Percentiles rank a stretch among this genome's conserved stretches.
Conservation (phyloP, 2,888 invertebrate genomes). For the Luperina nickerlii region DNA sequence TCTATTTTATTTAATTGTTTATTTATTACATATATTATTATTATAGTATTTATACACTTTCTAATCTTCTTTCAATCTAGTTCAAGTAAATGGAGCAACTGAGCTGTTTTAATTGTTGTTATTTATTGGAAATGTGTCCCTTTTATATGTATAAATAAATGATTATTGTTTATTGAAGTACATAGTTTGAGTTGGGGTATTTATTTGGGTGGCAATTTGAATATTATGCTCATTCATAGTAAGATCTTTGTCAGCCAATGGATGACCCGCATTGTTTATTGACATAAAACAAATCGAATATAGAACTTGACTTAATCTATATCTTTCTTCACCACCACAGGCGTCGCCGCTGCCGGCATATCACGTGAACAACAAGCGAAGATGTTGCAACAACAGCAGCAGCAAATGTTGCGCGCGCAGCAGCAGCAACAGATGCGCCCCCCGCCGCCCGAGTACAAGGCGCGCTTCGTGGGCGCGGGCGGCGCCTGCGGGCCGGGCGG, state of each 20-base stretch:
- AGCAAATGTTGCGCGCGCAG: slow-evolving; percentile 91
- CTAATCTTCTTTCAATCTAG: neutral
- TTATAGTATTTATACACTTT: neutral
- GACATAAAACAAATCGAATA: neutral
- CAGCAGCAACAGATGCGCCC: slow-evolving; percentile 91
- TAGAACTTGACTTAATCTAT: neutral
- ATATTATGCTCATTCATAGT: neutral
- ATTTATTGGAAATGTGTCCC: neutral
- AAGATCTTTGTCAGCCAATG: neutral
- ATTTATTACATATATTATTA: neutral
- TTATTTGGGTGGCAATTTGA: neutral
- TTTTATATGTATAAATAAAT: neutral
- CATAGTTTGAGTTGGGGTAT: neutral
- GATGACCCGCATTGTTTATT: neutral
- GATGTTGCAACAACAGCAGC: slow-evolving; percentile 92
- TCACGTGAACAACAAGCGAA: slow-evolving; percentile 92
- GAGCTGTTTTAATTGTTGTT: neutral
- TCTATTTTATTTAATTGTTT: no score
- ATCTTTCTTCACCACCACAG: slow-evolving; percentile 65
- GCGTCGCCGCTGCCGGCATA: slow-evolving; percentile 86
- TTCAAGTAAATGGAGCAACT: neutral
- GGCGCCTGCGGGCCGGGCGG: slow-evolving; percentile 52
- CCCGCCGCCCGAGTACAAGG: slow-evolving; percentile 96
- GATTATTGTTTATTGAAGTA: neutral
- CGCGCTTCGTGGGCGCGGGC: slow-evolving; percentile 88